Conservation (phyloP, 2,888 invertebrate genomes). For the Tridacna crocea region DNA sequence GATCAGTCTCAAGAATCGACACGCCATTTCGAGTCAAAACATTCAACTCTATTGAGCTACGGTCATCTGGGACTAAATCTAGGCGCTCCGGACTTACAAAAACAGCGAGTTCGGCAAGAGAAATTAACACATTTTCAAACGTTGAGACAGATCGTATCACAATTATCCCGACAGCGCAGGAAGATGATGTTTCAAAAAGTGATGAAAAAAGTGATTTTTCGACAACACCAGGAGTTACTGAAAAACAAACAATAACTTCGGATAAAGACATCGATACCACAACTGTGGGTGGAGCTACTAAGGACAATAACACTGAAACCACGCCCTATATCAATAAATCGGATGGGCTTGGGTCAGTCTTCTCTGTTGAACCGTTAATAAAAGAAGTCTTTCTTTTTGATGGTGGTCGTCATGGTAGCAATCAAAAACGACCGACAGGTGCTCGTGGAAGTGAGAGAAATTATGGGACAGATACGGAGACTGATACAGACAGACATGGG, state of each 20-base stretch:
- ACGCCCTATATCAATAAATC: slow-evolving; percentile 38
- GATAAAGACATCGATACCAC: not conserved
- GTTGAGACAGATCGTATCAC: slow-evolving; percentile 22
- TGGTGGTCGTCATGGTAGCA: not conserved
- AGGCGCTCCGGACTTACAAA: not conserved
- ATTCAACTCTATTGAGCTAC: not conserved
- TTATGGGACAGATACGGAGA: slow-evolving; percentile 7
- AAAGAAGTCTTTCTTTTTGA: slow-evolving; percentile 26
- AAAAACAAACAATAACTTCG: not conserved
- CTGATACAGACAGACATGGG: slow-evolving; percentile 31
- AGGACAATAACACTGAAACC: slow-evolving; percentile 14
- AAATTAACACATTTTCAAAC: slow-evolving; percentile 4
- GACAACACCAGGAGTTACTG: not conserved
- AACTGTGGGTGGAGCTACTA: slow-evolving; percentile 6
- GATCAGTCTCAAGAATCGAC: slow-evolving; percentile 4
- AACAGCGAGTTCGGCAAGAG: not conserved
- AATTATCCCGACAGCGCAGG: slow-evolving; percentile 31
- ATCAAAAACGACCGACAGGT: slow-evolving; percentile 21
- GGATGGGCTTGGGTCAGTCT: slow-evolving; percentile 39
- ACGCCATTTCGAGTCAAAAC: slow-evolving; percentile 8
- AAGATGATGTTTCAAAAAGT: slow-evolving; percentile 8
- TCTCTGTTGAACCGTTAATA: slow-evolving; percentile 31
- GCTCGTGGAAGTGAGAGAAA: slow-evolving; percentile 15
- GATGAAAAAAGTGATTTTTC: slow-evolving; percentile 11
- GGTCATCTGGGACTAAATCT: not conserved